Evolutionary conservation across 2,797 vertebrate genomes (phyloP).

Genomic region (Choloepus didactylus): DNA sequence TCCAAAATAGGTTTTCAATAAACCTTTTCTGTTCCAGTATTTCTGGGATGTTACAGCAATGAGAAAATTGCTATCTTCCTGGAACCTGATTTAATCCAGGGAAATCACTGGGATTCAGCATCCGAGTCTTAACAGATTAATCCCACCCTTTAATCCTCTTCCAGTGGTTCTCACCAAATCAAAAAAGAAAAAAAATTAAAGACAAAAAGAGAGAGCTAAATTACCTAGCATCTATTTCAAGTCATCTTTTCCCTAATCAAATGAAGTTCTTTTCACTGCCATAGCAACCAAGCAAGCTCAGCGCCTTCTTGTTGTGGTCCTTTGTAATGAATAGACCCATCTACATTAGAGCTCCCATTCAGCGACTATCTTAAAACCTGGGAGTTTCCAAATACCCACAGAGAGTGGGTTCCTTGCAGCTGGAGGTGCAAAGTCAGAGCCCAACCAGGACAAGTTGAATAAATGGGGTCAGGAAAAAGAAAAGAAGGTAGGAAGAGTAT

Average conservation of each 20-base stretch:
- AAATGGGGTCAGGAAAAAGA: background rate
- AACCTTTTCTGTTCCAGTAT: conserved; percentile 25
- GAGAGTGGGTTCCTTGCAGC: background rate
- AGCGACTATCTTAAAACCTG: background rate
- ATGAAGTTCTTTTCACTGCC: background rate
- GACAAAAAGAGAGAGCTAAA: background rate
- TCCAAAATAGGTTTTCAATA: background rate
- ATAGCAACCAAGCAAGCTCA: background rate
- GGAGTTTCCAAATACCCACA: background rate
- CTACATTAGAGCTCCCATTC: background rate
- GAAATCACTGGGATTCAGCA: background rate
- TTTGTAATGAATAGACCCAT: background rate
- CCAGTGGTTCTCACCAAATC: background rate
- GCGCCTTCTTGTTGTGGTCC: background rate
- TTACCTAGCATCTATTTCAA: background rate
- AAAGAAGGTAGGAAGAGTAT: background rate
- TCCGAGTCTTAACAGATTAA: background rate
- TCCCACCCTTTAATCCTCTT: background rate
- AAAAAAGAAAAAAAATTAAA: background rate
- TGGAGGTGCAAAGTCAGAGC: background rate
- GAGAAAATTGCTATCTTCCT: background rate
- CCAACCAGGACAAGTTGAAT: background rate
- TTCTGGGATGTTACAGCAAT: background rate
- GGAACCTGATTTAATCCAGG: conserved; percentile 12
- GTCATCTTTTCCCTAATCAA: background rate